Evolutionary conservation across 1,140 invertebrate genomes (phyloP).

Genomic region (Lycorma delicatula): DNA sequence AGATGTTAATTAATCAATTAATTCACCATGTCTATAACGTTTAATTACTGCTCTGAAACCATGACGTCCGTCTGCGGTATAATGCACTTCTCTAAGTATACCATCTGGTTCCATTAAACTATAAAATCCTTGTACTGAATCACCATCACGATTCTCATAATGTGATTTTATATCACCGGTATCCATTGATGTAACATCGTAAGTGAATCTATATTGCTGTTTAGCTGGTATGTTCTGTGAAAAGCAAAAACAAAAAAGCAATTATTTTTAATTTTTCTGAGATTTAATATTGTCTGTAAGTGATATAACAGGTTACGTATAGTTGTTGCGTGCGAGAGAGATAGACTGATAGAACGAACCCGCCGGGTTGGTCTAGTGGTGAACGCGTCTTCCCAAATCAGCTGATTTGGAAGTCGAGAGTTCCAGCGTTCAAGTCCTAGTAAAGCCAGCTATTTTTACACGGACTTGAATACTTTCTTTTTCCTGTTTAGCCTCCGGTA

Average conservation of each 20-base stretch:
- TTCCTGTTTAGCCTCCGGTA: too few species aligned
- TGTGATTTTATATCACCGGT: constrained; percentile 44
- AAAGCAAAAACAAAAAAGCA: neutral
- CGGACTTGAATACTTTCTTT: too few species aligned
- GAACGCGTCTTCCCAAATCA: too few species aligned
- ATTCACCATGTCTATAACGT: neutral
- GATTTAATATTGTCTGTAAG: too few species aligned
- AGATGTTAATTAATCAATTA: too few species aligned
- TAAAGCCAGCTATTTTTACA: too few species aligned
- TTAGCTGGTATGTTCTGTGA: constrained; percentile 25
- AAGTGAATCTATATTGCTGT: constrained; percentile 46
- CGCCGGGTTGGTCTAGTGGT: too few species aligned
- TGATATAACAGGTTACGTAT: too few species aligned
- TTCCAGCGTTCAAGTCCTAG: too few species aligned
- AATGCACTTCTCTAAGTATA: constrained; percentile 38
- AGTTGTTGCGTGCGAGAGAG: too few species aligned
- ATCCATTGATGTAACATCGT: constrained; percentile 44
- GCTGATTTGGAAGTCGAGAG: too few species aligned
- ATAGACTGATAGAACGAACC: too few species aligned
- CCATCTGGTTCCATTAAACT: constrained; percentile 41
- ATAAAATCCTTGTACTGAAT: constrained; percentile 44
- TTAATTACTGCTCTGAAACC: constrained; percentile 40
- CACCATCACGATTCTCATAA: constrained; percentile 41
- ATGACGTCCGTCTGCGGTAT: constrained; percentile 39
- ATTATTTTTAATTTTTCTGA: neutral